Base-by-base conservation (phyloP, 2,113 vertebrate genomes). In the Polypterus senegalus region DNA sequence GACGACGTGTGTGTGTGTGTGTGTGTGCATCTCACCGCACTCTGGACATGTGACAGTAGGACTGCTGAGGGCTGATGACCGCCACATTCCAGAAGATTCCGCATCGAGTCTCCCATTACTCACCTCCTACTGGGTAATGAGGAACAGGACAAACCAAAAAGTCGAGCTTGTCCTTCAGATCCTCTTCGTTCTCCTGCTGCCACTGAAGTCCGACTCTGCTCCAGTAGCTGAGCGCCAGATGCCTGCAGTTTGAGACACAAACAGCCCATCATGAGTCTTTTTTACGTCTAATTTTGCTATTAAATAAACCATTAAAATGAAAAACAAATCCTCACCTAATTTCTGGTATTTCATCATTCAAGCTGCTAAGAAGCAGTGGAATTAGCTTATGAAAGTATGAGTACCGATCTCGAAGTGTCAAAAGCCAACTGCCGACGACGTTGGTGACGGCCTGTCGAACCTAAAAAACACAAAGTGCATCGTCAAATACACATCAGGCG, bases 111-210 rank as follows among this genome's bases (percentile, higher is more conserved):
- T 27, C 27, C 27, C 0, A 57, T 56, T 61, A 71, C 88, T 81
- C 65, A 98, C 95, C 89, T 76, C 78, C 89, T 5, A 62, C 60
- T 43, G 93, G 92, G 75, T 93, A 96, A 69, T 80, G 80, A 60
- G 79, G 48, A 1, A 90, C 89, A 4, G 78, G 74, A 0, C 74
- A 62, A 7, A 81, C 48, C 62, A 83, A 76, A 9, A 96, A 98
- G 75, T 98, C 89, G 74, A 94, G 81, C 72, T 97, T 98, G 77
- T 99, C 94, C 77, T 99, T 98, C 65, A 99, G 81, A 58, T 96
- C 92, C 0, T 89, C 88, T 69, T 95, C 92, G 5, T 99, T 98
- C 74, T 99, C 96, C 45, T 86, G 86, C 72, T 99, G 92, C 96
- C 96, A 99, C 62, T 94, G 94, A 48, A 83, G 69, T 2, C 96